These are phyloP conservation scores for Carassius auratus DNA, from an alignment of 2,113 vertebrate genomes.

Conservation along the genomic window DNA sequence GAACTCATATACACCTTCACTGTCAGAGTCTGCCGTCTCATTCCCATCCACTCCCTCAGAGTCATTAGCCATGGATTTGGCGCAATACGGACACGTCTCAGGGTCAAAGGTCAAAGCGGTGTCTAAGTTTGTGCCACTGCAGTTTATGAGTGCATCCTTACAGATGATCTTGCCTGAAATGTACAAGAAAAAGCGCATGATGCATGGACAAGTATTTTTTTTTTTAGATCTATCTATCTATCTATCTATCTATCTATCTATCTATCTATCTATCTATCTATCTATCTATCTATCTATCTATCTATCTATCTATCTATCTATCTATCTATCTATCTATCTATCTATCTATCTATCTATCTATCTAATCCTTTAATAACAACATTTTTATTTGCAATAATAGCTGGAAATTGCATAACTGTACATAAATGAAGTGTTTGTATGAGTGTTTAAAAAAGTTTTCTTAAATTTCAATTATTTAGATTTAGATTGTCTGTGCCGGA, in stretches of 20 bases:
- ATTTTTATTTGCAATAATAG: neutral
- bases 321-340: no score
- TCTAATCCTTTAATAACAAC: no score
- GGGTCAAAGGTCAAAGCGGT: slow-evolving; percentile 77
- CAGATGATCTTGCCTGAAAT: slow-evolving; percentile 81
- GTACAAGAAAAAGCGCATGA: neutral
- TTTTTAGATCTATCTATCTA: neutral
- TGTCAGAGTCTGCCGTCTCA: slow-evolving; percentile 86
- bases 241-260: no score
- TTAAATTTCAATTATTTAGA: neutral
- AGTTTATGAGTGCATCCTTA: slow-evolving; percentile 82
- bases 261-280: no score
- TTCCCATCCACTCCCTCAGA: slow-evolving; percentile 78
- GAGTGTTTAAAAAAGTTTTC: neutral
- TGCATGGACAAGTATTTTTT: neutral
- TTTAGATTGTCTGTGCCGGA: no score
- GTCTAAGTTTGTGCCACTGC: slow-evolving; percentile 82
- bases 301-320: no score
- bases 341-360: no score
- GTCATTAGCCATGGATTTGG: slow-evolving; percentile 76
- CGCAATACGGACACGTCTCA: slow-evolving; percentile 90
- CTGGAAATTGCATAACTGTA: neutral
- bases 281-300: no score
- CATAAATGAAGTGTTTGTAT: neutral
- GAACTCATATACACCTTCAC: slow-evolving; percentile 90